Evolutionary conservation across 2,113 vertebrate species (phyloP), one percentile per base, ranked within the genome.

Genomic region (Eolophus roseicapilla): DNA sequence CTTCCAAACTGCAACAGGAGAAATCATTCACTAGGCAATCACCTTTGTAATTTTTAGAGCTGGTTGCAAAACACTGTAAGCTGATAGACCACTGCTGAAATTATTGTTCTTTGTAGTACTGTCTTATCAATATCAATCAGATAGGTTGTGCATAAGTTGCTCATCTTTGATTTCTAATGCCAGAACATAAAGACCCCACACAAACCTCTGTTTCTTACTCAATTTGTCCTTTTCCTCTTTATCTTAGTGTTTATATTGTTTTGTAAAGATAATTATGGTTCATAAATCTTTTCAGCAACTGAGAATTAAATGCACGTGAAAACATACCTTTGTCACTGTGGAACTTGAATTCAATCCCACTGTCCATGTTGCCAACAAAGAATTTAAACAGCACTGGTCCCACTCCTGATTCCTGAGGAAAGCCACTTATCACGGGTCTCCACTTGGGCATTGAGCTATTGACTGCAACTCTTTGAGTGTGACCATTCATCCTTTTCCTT

Each of bases 251-350:
- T 62, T 24, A 60, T 88, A 71, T 95, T 81, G 77, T 87, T 49
- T 90, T 92, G 49, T 91, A 88, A 94, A 95, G 52, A 60, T 95
- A 83, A 94, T 85, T 90, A 89, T 47, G 17, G 20, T 63, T 96
- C 89, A 86, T 92, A 96, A 96, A 95, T 93, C 31, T 64, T 96
- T 78, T 94, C 52, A 80, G 55, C 95, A 94, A 70, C 27, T 67
- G 90, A 43, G 82, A 86, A 37, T 90, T 94, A 96, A 95, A 92
- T 82, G 59, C 24, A 50, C 24, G 13, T 53, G 83, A 79, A 94
- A 83, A 41, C 1, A 1, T 29, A 13, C 0, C 8, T 60, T 39
- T 96, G 28, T 75, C 49, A 75, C 47, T 85, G 44, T 9, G 20
- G 33, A 59, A 21, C 31, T n/a, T 59, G 13, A 4, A 3, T 14